Base-by-base conservation (phyloP, 2,888 invertebrate species). In the Podabrus alpinus region DNA sequence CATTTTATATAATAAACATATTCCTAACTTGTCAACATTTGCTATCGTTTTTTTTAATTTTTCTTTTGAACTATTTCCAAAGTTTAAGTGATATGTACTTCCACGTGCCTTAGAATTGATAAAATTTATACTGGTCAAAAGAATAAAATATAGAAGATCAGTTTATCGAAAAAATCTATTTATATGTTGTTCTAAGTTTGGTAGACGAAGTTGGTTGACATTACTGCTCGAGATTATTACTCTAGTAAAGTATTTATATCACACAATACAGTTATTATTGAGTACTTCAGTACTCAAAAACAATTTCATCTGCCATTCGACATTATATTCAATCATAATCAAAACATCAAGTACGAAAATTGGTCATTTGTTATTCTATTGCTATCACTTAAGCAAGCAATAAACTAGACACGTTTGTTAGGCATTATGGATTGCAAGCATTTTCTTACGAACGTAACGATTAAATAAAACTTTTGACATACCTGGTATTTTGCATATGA, bases 401-500 rank as follows among this genome's bases (percentile, higher is more conserved):
- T 45, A 45, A 45, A 45, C 45, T 45, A 45, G 45, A n/a, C n/a
- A 45, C 45, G 3, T 45, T 13, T n/a, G 7, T n/a, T 45, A 45
- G 45, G 1, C n/a, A 45, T n/a, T 45, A n/a, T 45, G n/a, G 45
- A 11, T 45, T 45, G 45, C 5, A 45, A 45, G n/a, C 11, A 45
- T n/a, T 45, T 45, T 45, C n/a, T 3, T 45, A n/a, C n/a, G n/a
- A 45, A n/a, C 5, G 2, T 45, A n/a, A n/a, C 45, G 10, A 45
- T n/a, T 1, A 24, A 24, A 25, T 25, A 11, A 25, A 9, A 25
- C 2, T 29, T 11, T n/a, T 45, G 7, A 82, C 86, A 85, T 87
- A 92, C 92, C 90, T 89, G 90, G 90, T 66, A 88, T 87, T 75
- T 90, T 86, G 76, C 88, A 87, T 60, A 88, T 88, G 59, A 92